Base-by-base conservation (phyloP, 2,797 vertebrate species). In the Schizothorax lantsangensis region DNA sequence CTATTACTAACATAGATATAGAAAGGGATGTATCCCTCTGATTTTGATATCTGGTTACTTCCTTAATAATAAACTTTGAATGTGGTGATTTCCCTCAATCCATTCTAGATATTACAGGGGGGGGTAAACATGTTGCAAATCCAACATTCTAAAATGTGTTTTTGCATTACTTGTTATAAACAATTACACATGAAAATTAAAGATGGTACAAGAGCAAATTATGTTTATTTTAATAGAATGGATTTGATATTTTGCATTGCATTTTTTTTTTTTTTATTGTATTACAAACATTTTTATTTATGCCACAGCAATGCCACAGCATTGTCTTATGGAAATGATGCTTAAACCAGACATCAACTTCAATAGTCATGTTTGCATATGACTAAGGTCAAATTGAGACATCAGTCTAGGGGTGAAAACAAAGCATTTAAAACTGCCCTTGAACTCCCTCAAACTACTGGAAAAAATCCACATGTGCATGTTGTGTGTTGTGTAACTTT, bases 401-500 rank as follows among this genome's bases (percentile, higher is more conserved):
- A 33, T 45, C 79, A 30, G 40, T 40, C 10, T 75, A 6, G 47
- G 5, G 21, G 4, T 54, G 19, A 75, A 64, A 64, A 33, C 66
- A 59, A 45, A 45, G 6, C 49, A n/a, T 62, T 49, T 11, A 23
- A 69, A n/a, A 9, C 21, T 43, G 30, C 49, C 21, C 71, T 75
- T n/a, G 40, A 83, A 33, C 52, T 43, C 17, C 11, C 26, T 19
- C 4, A 74, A 33, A 62, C 30, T 64, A 19, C 26, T 84, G 33
- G 26, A 74, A 83, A 83, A 73, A 40, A 33, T 2, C 21, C 62
- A 33, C n/a, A 14, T 19, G 15, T 33, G 33, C 33, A 33, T 33
- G 33, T 33, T 33, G 33, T 33, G 33, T 33, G 79, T 80, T 73
- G 52, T 77, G 38, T 68, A 69, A 79, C n/a, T 10, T 30, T 73